Evolutionary conservation across 2,113 vertebrate genomes (phyloP), one percentile per base, ranked within the genome.

Genomic region (Macrotus californicus): DNA sequence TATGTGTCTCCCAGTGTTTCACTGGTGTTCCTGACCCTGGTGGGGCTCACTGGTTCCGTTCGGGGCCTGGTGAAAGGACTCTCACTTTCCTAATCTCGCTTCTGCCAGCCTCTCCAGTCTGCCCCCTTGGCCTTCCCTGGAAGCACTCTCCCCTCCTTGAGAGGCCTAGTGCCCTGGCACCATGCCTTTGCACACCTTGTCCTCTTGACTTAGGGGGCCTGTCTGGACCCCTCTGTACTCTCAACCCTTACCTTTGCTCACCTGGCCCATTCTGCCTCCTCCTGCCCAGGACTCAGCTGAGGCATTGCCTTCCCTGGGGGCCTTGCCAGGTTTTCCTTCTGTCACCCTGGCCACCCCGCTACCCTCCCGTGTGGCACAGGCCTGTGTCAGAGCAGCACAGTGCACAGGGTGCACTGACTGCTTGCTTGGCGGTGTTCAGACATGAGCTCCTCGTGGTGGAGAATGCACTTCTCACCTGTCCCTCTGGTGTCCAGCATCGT

Each of bases 321-420:
- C 41, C 19, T 36, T 39, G 24, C 64, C 24, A 39, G 1, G 13
- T 72, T n/a, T 18, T 19, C 43, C 36, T 31, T 3, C 31, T 48
- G 31, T 52, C 66, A 48, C 5, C 26, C 70, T 48, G 10, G 61
- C 36, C 48, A 29, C 43, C 19, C 4, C 0, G 3, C 77, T 5
- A 4, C 34, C 31, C 10, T 50, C n/a, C 7, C 0, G 0, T 0
- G 0, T 4, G 72, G 14, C 0, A 0, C 46, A 69, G 70, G 80
- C 36, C 50, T 77, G 18, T 31, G 34, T 69, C 67, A 2, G 7
- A 12, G 50, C 34, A 29, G 26, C 1, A 0, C 0, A 11, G 52
- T 5, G 1, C 2, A 1, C 10, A 2, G 31, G 59, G 41, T 13
- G 1, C 16, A 4, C 59, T 36, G 39, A 61, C 50, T 34, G 31